Percentiles rank a stretch among this genome's conserved stretches.
These are phyloP conservation scores for Drosophila eohydei DNA, from an alignment of 2,888 invertebrate genomes.

Conservation along the genomic window DNA sequence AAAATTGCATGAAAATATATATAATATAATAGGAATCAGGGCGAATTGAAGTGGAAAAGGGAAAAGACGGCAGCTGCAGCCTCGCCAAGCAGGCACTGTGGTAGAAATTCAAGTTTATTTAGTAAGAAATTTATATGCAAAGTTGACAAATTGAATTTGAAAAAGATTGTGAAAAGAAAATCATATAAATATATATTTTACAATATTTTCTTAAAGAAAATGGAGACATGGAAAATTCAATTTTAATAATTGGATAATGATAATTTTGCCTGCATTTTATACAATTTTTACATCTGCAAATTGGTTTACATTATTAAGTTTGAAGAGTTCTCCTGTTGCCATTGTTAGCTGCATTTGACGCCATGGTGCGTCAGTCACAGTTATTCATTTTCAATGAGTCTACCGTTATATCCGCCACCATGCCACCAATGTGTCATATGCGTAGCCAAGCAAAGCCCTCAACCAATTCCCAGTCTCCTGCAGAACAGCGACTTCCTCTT, in stretches of 20 bases:
- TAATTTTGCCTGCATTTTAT: neutral
- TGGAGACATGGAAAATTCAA: neutral
- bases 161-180: neutral
- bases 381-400: constrained; percentile 32
- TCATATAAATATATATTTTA: neutral
- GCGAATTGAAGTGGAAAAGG: constrained; percentile 47
- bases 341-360: constrained; percentile 13
- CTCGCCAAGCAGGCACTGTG: constrained; percentile 51
- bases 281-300: neutral
- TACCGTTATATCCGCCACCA: constrained; percentile 50
- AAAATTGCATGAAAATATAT: constrained; percentile 67
- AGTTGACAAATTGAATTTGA: constrained; percentile 6
- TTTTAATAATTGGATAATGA: constrained; percentile 1
- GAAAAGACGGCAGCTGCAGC: constrained; percentile 25
- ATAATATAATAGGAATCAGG: constrained; percentile 47
- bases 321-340: neutral
- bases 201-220: neutral
- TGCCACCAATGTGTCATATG: constrained; percentile 34
- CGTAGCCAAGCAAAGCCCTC: constrained; percentile 43
- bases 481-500: constrained; percentile 53
- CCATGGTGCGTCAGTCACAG: constrained; percentile 40
- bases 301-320: constrained; percentile 14
- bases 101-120: constrained; percentile 2
- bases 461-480: constrained; percentile 30
- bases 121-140: constrained; percentile 7